Percentiles rank a stretch among this genome's conserved stretches.
Evolutionary conservation across 2,888 invertebrate species (phyloP).

Genomic region (Amblyjoppa proteus): DNA sequence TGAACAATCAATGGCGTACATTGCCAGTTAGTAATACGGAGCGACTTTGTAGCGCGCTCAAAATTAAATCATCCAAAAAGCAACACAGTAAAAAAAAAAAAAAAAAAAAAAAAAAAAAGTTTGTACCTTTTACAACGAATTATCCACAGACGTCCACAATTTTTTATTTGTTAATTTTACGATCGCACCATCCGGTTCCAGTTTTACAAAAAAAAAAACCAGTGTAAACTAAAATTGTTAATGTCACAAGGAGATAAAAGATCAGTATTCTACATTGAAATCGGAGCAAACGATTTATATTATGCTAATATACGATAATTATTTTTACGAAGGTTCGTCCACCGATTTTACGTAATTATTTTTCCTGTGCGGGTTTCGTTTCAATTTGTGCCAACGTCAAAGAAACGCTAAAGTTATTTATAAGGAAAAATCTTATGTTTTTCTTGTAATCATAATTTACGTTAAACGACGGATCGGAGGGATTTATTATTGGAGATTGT

Average conservation of each 20-base stretch:
- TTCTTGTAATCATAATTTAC: neutral
- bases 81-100: neutral
- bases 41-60: slow-evolving; percentile 19
- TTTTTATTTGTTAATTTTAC: too few species aligned
- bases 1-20: slow-evolving; percentile 49
- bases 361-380: neutral
- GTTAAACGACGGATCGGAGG: neutral
- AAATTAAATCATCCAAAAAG: neutral
- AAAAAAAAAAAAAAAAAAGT: too few species aligned
- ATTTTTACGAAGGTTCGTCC: neutral
- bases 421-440: neutral
- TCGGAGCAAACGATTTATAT: too few species aligned
- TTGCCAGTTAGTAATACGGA: slow-evolving; percentile 19
- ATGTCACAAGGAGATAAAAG: too few species aligned
- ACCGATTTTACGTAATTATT: neutral
- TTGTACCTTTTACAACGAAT: neutral
- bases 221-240: too few species aligned
- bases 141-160: too few species aligned
- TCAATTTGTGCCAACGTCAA: neutral
- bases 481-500: slow-evolving; percentile 16
- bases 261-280: too few species aligned
- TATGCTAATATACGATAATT: too few species aligned
- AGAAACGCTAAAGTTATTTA: neutral
- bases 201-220: too few species aligned
- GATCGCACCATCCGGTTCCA: too few species aligned